Evolutionary conservation across 2,888 invertebrate species (phyloP), one percentile per base, ranked within the genome.

Genomic region (Drosophila mettleri): DNA sequence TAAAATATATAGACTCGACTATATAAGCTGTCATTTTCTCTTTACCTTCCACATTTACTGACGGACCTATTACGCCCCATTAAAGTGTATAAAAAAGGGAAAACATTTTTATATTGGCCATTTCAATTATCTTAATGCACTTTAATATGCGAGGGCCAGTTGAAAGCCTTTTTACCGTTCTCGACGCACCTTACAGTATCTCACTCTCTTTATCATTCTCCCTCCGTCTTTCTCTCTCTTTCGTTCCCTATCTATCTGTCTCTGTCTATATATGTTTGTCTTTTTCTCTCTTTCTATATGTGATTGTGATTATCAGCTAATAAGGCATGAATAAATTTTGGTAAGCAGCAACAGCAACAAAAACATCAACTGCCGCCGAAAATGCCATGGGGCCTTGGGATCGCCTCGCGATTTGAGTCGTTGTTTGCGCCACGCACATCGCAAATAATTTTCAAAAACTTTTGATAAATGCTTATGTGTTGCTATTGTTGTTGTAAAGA

Each of bases 251-350:
- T n/a, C n/a, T n/a, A n/a, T n/a, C n/a, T n/a, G n/a, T n/a, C 22
- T 31, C 16, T 7, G 39, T 4, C 1, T 10, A 58, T 12, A 20
- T 34, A n/a, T n/a, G n/a, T n/a, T n/a, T n/a, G n/a, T n/a, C n/a
- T n/a, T n/a, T n/a, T n/a, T n/a, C n/a, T n/a, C n/a, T n/a, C 48
- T 12, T 27, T 18, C 31, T 63, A 51, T 71, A 70, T 80, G 71
- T 86, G 82, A 76, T 79, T 86, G 77, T 81, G 90, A 90, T 90
- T 90, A 90, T 90, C 90, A 85, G 88, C 88, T 90, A 91, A 91
- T 91, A 91, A 90, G 90, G 89, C 85, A 90, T 85, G 89, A 89
- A 90, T 90, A 88, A 88, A 88, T 89, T 88, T 89, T 89, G 83
- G 88, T 87, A 87, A 88, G 87, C 85, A 85, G 88, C 78, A 59